Evolutionary conservation across 2,888 invertebrate species (phyloP).

Genomic region (Pammene aurita): DNA sequence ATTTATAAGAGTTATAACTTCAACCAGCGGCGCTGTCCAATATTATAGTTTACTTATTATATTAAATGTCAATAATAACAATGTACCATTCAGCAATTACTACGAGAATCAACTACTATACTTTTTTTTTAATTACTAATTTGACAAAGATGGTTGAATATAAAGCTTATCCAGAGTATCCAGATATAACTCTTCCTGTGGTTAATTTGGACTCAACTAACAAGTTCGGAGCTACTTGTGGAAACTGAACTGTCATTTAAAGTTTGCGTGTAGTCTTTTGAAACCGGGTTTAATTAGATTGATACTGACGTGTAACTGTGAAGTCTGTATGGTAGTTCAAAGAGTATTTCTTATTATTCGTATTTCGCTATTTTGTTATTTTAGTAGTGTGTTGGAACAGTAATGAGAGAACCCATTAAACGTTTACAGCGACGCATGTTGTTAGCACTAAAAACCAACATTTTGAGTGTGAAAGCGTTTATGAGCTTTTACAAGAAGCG

Average conservation of each 20-base stretch:
- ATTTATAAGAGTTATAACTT: no score
- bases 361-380: background rate
- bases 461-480: constrained; percentile 12
- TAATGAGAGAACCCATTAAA: background rate
- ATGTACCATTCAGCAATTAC: no score
- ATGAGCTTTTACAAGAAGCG: background rate
- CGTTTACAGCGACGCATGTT: constrained; percentile 3
- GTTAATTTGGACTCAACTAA: constrained; percentile 8
- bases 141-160: no score
- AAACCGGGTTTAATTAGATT: constrained; percentile 56
- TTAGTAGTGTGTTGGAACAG: background rate
- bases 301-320: constrained; percentile 38
- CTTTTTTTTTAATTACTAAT: no score
- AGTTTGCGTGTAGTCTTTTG: constrained; percentile 46
- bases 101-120: no score
- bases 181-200: no score
- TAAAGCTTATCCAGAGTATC: background rate
- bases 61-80: no score
- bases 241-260: constrained; percentile 18
- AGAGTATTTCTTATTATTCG: constrained; percentile 20
- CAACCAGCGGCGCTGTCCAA: no score
- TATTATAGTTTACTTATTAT: no score
- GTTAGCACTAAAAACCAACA: constrained; percentile 5
- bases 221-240: constrained; percentile 26
- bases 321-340: constrained; percentile 15